Evolutionary conservation across 2,888 invertebrate species (phyloP).

Genomic region (Patella caerulea): DNA sequence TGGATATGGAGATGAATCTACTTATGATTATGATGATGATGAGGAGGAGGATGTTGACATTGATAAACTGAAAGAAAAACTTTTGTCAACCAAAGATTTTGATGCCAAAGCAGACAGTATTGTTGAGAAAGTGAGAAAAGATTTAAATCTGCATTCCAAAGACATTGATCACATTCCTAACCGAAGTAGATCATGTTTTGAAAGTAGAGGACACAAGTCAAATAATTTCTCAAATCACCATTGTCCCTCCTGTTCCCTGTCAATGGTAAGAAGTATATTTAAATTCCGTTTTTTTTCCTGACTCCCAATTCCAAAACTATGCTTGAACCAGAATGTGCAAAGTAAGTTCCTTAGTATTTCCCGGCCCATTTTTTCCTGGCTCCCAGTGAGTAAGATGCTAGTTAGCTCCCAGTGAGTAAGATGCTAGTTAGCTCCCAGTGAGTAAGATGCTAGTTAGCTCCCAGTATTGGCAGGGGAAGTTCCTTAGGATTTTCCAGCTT

Average conservation of each 20-base stretch:
- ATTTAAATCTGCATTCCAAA: slow-evolving; percentile 33
- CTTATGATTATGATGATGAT: background rate
- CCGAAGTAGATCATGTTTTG: background rate
- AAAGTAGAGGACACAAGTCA: background rate
- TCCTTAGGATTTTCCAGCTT: too few relatives aligned
- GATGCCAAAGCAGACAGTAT: slow-evolving; percentile 53
- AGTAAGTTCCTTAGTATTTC: too few relatives aligned
- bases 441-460: too few relatives aligned
- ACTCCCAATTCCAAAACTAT: too few relatives aligned
- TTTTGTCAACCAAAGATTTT: slow-evolving; percentile 50
- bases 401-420: too few relatives aligned
- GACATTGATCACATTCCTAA: background rate
- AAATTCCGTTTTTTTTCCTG: too few relatives aligned
- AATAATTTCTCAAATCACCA: slow-evolving; percentile 43
- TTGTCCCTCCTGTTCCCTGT: slow-evolving; percentile 45
- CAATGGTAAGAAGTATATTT: slow-evolving; percentile 40
- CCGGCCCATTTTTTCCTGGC: too few relatives aligned
- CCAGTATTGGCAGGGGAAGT: too few relatives aligned
- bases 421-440: too few relatives aligned
- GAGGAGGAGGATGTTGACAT: slow-evolving; percentile 12
- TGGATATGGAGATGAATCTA: background rate
- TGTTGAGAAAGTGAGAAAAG: slow-evolving; percentile 48
- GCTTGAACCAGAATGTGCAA: too few relatives aligned
- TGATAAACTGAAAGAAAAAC: slow-evolving; percentile 36
- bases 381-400: too few relatives aligned